These are phyloP conservation scores for Cynopterus sphinx DNA, from an alignment of 2,797 vertebrate species.

Conservation along the genomic window DNA sequence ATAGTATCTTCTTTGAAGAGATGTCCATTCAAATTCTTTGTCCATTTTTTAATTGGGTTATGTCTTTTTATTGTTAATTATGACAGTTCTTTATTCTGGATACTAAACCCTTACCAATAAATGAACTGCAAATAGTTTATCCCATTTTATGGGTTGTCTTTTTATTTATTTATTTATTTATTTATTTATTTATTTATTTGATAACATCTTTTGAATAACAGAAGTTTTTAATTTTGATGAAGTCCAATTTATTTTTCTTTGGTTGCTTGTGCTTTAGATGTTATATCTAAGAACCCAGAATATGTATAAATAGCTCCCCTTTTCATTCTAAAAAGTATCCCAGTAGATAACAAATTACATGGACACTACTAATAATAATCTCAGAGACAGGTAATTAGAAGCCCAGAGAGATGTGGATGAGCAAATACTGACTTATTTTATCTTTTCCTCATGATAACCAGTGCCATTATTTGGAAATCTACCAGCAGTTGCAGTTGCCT, in stretches of 20 bases:
- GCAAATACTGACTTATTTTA: constrained; percentile 9
- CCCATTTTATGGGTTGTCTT: not conserved
- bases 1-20: constrained; percentile 6
- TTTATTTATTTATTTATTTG: constrained; percentile 19
- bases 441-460: not conserved
- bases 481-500: not conserved
- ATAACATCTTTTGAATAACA: constrained; percentile 1
- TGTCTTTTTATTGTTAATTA: not conserved
- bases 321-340: not conserved
- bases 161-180: too few species aligned
- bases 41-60: not conserved
- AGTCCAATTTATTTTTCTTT: not conserved
- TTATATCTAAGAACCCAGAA: not conserved
- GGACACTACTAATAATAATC: not conserved
- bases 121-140: constrained; percentile 38
- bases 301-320: constrained; percentile 17
- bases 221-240: constrained; percentile 33
- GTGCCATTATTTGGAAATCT: not conserved
- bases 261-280: not conserved
- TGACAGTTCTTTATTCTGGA: not conserved
- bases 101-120: not conserved
- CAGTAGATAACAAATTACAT: not conserved
- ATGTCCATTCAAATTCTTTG: not conserved
- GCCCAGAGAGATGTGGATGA: not conserved
- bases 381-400: not conserved